phyloP scores from a whole-genome alignment of 2,113 vertebrate species.

The Telmatochromis sp. region DNA sequence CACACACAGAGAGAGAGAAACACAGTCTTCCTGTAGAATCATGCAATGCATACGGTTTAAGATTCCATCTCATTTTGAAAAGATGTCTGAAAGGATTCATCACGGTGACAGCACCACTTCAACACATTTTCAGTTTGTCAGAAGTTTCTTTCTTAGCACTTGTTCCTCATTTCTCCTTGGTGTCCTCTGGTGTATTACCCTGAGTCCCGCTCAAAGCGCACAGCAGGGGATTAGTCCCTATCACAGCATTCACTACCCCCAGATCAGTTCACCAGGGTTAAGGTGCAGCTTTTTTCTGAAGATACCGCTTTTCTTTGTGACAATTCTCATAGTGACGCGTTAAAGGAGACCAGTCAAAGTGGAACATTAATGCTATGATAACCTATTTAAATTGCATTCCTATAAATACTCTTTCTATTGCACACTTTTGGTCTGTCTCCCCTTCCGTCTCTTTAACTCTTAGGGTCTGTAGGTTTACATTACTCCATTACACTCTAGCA shows the following conservation, averaged over 20 bases:
- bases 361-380: conserved; percentile 57
- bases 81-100: conserved; percentile 42
- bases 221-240: conserved; percentile 57
- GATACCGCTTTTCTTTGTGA: conserved; percentile 44
- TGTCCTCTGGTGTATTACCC: conserved; percentile 41
- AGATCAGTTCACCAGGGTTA: conserved; percentile 65
- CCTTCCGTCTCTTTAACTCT: not conserved
- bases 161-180: conserved; percentile 36
- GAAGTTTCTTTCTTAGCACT: conserved; percentile 44
- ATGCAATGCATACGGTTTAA: not conserved
- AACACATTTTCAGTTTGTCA: conserved; percentile 53
- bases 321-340: conserved; percentile 27
- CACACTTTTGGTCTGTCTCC: conserved; percentile 2
- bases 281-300: conserved; percentile 58
- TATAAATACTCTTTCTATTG: conserved; percentile 29
- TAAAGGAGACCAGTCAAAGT: conserved; percentile 39
- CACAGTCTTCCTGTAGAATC: not conserved
- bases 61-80: conserved; percentile 29
- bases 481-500: not conserved
- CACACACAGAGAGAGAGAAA: not conserved
- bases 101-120: conserved; percentile 44
- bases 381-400: conserved; percentile 54
- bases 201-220: conserved; percentile 44
- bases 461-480: not conserved
- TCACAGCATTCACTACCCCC: conserved; percentile 48